These are phyloP conservation scores for Ctena decussata DNA, from an alignment of 2,888 invertebrate genomes.

Conservation along the genomic window DNA sequence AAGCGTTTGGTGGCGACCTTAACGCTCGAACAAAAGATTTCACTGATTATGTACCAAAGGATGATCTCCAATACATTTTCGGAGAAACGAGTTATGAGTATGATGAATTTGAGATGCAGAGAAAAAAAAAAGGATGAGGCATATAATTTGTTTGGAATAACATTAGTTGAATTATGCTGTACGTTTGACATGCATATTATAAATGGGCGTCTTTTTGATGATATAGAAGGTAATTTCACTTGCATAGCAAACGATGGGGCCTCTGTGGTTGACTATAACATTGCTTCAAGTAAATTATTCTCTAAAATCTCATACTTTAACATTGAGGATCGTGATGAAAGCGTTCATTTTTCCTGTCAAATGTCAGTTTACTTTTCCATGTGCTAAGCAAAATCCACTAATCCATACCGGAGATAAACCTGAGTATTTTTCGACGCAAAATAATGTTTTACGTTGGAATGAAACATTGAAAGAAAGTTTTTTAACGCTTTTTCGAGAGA, in stretches of 20 bases:
- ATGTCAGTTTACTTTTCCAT: neutral
- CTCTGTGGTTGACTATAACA: constrained; percentile 34
- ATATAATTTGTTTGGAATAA: constrained; percentile 22
- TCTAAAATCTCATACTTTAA: constrained; percentile 14
- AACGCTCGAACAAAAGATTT: constrained; percentile 42
- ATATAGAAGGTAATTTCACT: constrained; percentile 17
- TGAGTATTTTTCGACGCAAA: neutral
- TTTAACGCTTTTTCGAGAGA: neutral
- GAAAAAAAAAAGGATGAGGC: constrained; percentile 23
- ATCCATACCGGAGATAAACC: neutral
- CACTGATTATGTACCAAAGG: constrained; percentile 27
- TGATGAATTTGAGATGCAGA: constrained; percentile 18
- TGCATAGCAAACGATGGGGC: constrained; percentile 23
- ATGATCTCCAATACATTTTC: constrained; percentile 24
- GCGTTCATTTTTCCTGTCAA: constrained; percentile 28
- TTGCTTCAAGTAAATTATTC: constrained; percentile 23
- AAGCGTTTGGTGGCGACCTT: no score
- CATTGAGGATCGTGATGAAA: constrained; percentile 13
- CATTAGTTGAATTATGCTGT: constrained; percentile 30
- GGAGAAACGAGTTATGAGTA: constrained; percentile 23
- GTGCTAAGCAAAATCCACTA: neutral
- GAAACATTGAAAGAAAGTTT: neutral
- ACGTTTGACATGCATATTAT: constrained; percentile 21
- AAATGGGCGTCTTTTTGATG: constrained; percentile 20
- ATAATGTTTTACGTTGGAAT: neutral